Evolutionary conservation across 92 coral and sea anemone species (phyloP).

Genomic region (Meandrina meandrites): DNA sequence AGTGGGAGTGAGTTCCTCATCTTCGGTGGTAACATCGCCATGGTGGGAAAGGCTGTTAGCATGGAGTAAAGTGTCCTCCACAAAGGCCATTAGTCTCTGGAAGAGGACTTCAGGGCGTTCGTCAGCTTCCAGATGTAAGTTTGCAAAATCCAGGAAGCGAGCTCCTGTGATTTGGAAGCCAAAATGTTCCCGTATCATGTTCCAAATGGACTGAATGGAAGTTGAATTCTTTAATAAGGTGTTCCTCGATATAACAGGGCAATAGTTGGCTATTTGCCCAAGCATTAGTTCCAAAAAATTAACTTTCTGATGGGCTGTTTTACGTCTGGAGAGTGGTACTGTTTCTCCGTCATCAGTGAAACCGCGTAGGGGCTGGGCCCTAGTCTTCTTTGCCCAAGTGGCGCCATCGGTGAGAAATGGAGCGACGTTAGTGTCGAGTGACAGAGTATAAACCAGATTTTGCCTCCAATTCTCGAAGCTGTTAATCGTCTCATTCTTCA

Average conservation of each 20-base stretch:
- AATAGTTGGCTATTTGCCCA: conserved; percentile 46
- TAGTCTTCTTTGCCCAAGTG: conserved; percentile 29
- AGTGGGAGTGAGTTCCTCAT: conserved; percentile 41
- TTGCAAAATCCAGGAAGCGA: conserved; percentile 37
- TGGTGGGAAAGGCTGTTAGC: conserved; percentile 42
- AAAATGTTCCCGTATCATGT: conserved; percentile 46
- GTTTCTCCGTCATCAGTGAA: conserved; percentile 29
- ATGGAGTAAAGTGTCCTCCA: conserved; percentile 26
- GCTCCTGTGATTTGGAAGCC: conserved; percentile 64
- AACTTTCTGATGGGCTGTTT: conserved; percentile 25
- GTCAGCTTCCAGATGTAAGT: conserved; percentile 31
- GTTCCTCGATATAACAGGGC: conserved; percentile 37
- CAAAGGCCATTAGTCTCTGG: conserved; percentile 48
- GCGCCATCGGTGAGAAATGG: conserved; percentile 19
- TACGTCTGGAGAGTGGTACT: conserved; percentile 14
- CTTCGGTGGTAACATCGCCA: conserved; percentile 21
- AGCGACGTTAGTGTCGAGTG: conserved; percentile 27
- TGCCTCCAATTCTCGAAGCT: conserved; percentile 43
- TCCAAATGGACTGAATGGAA: conserved; percentile 42
- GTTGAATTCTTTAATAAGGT: conserved; percentile 36
- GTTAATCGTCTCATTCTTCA: conserved; percentile 26
- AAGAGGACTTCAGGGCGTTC: conserved; percentile 51
- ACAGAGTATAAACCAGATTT: conserved; percentile 19
- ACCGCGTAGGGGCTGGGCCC: conserved; percentile 29
- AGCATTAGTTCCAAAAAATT: conserved; percentile 21